Evolutionary conservation across 2,113 vertebrate species (phyloP), one percentile per base, ranked within the genome.

Genomic region (Micronycteris hirsuta): DNA sequence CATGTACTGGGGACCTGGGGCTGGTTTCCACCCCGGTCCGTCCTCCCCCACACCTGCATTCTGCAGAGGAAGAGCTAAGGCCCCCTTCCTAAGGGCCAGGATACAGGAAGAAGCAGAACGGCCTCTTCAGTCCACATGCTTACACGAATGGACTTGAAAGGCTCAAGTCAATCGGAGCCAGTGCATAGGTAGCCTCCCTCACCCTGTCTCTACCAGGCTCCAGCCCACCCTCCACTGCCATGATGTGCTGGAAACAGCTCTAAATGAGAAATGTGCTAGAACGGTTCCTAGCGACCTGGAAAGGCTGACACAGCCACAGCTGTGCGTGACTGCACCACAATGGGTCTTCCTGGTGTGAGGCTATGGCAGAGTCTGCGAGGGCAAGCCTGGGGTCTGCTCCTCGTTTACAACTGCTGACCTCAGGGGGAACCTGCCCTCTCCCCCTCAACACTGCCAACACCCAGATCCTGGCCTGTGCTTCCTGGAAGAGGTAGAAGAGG

Each of bases 401-500:
- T 86, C 12, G 47, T 76, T 58, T 45, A 20, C 3, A 63, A 77
- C 36, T 26, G 4, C 11, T 2, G 9, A 73, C 61, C 87, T 94
- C 38, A 58, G n/a, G 43, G 36, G 56, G 15, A 65, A 38, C 28
- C 63, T 76, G 58, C 41, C 74, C 68, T 71, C 87, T 5, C 28
- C 71, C 13, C 33, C 14, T 54, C 52, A 24, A 41, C 65, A 61
- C 31, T 6, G 43, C 54, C 33, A 26, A 38, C n/a, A 22, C 28
- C 0, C 61, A 20, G 38, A 56, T 54, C 28, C 93, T 86, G 91
- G 92, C 61, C 95, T 92, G 94, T 83, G 73, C 94, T 96, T 89
- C 85, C 96, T 93, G 97, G 76, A 93, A 97, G 97, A 97, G 97
- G 93, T 96, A 97, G 94, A 92, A 81, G 61, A 98, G 96, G 91